phyloP scores from a whole-genome alignment of 2,888 invertebrate species.

The Ophion slaviceki region DNA sequence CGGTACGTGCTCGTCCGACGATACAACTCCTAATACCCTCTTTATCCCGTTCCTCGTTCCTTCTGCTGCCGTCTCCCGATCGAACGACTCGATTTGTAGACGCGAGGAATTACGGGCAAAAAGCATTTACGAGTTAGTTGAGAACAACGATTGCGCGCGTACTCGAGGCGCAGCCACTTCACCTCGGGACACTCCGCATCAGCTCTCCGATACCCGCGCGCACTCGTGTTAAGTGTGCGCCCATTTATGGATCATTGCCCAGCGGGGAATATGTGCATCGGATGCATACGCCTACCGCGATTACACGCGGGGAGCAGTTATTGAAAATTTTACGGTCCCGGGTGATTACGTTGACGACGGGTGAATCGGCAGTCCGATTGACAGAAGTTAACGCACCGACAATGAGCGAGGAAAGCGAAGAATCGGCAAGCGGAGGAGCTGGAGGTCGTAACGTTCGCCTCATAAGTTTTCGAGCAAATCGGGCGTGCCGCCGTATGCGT shows the following conservation, averaged over 20 bases:
- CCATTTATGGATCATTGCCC: not conserved
- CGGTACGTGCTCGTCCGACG: conserved; percentile 8
- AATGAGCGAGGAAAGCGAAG: not conserved
- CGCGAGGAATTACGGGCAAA: conserved; percentile 57
- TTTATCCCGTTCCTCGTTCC: conserved; percentile 13
- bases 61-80: conserved; percentile 30
- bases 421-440: not conserved
- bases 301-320: not conserved
- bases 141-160: conserved; percentile 1
- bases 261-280: not conserved
- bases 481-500: not conserved
- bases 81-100: conserved; percentile 61
- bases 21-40: conserved; percentile 22
- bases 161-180: conserved; percentile 10
- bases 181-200: not conserved
- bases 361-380: not conserved
- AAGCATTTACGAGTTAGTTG: conserved; percentile 51
- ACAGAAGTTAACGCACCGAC: not conserved
- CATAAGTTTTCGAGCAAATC: conserved; percentile 34
- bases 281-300: not conserved
- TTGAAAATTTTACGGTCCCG: conserved; percentile 11
- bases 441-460: conserved; percentile 33
- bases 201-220: not conserved
- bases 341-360: not conserved
- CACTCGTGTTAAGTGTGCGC: not conserved